Base-by-base conservation (phyloP, 2,888 invertebrate genomes). In the Fissipunctia ypsillon region DNA sequence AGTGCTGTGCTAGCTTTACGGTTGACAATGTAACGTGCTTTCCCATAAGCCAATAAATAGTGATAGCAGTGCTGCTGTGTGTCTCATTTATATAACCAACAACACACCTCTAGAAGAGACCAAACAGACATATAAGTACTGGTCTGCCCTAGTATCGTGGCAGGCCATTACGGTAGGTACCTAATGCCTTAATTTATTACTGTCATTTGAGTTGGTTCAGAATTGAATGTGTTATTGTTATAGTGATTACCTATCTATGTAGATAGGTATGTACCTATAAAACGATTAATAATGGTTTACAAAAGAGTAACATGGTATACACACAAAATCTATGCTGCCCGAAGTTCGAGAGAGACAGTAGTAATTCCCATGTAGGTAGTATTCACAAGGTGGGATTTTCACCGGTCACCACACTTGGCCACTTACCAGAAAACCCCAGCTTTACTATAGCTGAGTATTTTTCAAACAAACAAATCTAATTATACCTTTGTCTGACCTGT, bases 401-500 rank as follows among this genome's bases (percentile, higher is more conserved):
- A 22, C 28, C 28, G 9, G 25, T 25, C 48, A 70, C n/a, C 56
- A 45, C 72, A 16, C 3, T 41, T 71, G n/a, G 10, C 12, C 31
- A 28, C 22, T 48, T n/a, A 45, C 56, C 22, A 35, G 54, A 35
- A 38, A 68, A 28, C 25, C 45, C 56, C 72, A 45, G 38, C 22
- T 41, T n/a, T 41, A 70, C 7, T 12, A 56, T 5, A 16, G 28
- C 4, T 16, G 54, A 43, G 25, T 43, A 45, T 54, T 45, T 71
- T 45, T 54, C 22, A 60, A 61, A 52, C 19, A 69, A 72, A 72
- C 52, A 52, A 72, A 72, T 52, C n/a, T 63, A 41, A 63, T 54
- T 54, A 73, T 41, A 48, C 38, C 25, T 72, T 45, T 38, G 45
- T 38, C 19, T 63, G 10, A 31, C 45, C 45, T 48, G 25, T 16